These are phyloP conservation scores for Andrena bicolor DNA, from an alignment of 2,888 invertebrate genomes.

Conservation along the genomic window DNA sequence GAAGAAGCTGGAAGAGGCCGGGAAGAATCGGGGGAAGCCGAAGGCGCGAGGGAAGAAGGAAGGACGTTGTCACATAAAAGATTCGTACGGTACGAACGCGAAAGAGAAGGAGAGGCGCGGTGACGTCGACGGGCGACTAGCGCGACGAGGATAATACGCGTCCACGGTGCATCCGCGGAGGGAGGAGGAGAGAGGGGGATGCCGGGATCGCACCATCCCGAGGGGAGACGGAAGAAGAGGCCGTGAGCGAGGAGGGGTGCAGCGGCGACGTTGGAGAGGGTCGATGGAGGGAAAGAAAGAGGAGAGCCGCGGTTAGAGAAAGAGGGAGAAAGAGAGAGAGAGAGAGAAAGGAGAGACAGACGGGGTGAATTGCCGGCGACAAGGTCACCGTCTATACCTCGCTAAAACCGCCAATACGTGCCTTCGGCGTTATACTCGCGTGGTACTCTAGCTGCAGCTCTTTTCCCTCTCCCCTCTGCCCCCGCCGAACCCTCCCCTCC, in stretches of 20 bases:
- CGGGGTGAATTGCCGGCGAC: constrained; percentile 73
- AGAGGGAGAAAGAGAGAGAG: constrained; percentile 37
- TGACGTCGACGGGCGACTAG: constrained; percentile 49
- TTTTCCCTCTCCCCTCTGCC: constrained; percentile 32
- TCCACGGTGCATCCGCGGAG: constrained; percentile 55
- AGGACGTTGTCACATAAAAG: constrained; percentile 52
- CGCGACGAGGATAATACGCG: constrained; percentile 55
- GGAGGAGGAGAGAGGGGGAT: constrained; percentile 52
- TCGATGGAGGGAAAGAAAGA: constrained; percentile 13
- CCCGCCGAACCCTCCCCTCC: constrained; percentile 34
- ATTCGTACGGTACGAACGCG: constrained; percentile 29
- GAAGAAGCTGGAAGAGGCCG: neutral
- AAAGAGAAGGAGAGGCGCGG: constrained; percentile 42
- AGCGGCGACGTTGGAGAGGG: constrained; percentile 35
- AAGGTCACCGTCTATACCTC: constrained; percentile 69
- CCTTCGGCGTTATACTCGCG: constrained; percentile 78
- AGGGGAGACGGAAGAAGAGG: constrained; percentile 64
- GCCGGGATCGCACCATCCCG: constrained; percentile 71
- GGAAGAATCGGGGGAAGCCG: neutral
- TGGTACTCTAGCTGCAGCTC: constrained; percentile 75
- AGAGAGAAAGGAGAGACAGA: constrained; percentile 64
- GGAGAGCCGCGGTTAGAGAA: constrained; percentile 56
- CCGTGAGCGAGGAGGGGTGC: constrained; percentile 18
- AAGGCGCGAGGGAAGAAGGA: constrained; percentile 34
- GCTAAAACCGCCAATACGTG: constrained; percentile 64